Evolutionary conservation across 2,113 vertebrate species (phyloP), one percentile per base, ranked within the genome.

Genomic region (Glaucidium brasilianum): DNA sequence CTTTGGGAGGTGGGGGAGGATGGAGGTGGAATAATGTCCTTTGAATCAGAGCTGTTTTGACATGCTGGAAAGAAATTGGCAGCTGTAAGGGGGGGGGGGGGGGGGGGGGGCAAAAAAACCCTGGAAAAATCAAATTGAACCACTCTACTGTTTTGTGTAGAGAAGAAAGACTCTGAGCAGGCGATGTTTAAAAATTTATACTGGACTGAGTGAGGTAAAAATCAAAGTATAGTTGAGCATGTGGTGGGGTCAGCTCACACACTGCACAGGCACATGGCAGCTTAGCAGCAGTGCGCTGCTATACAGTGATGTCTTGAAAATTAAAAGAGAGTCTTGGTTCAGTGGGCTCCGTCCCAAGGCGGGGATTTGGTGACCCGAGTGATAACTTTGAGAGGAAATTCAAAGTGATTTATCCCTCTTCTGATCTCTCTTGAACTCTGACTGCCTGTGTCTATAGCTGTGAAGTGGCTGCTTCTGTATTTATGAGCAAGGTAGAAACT

Each of bases 11-110:
- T 62, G 95, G 85, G 81, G 87, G 90, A 89, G 87, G 64, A 77
- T 71, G 88, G 73, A 85, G 90, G 34, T 91, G 81, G 87, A 94
- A 94, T 77, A 58, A 67, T 29, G 66, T 87, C 90, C 60, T 91
- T 94, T 73, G 92, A 94, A 76, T 96, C 69, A 74, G 95, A 94
- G 94, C 58, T 86, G 80, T 56, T 95, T 77, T 93, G 80, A 85
- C 68, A 29, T 43, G 37, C 64, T 58, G 9, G 68, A 67, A 59
- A 79, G 67, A 66, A 86, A 45, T 34, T 77, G 73, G 27, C 59
- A 74, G 79, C 71, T 90, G 62, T 59, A 12, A 90, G 60, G 49
- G 15, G 3, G 10, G 43, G 11, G 27, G 53, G 45, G 45, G 25
- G n/a, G n/a, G n/a, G n/a, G n/a, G n/a, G n/a, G n/a, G n/a, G n/a